Percentiles rank a stretch among this genome's conserved stretches.
These are phyloP conservation scores for Andrena haemorrhoa DNA, from an alignment of 2,888 invertebrate species.

Conservation along the genomic window DNA sequence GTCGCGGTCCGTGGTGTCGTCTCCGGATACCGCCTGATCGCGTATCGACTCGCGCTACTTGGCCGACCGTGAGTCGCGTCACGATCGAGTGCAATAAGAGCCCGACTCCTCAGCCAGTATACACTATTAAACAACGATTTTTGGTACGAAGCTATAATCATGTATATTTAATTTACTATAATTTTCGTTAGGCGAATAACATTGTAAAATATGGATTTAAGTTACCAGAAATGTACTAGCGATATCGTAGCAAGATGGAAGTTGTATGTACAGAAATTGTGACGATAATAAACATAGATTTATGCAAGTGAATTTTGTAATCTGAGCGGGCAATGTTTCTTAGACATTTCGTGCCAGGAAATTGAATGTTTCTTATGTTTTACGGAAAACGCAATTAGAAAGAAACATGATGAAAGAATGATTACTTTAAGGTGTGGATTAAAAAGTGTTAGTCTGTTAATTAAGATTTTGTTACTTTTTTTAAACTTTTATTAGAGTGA, in stretches of 20 bases:
- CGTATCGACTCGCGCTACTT: constrained; percentile 58
- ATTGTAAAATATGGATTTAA: constrained; percentile 43
- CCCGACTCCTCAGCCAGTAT: not conserved
- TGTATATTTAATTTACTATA: constrained; percentile 13
- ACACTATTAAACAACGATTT: constrained; percentile 14
- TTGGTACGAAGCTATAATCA: not conserved
- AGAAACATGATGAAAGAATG: too few species aligned
- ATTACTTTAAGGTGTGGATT: too few species aligned
- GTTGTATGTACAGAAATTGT: constrained; percentile 58
- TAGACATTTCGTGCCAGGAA: too few species aligned
- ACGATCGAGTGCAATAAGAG: constrained; percentile 48
- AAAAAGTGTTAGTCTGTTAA: too few species aligned
- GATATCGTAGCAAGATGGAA: constrained; percentile 2
- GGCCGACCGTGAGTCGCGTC: constrained; percentile 39
- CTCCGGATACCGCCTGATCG: constrained; percentile 66
- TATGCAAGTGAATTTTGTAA: constrained; percentile 10
- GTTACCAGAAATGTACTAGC: constrained; percentile 27
- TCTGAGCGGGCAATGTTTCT: too few species aligned
- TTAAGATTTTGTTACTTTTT: too few species aligned
- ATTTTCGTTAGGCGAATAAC: constrained; percentile 1
- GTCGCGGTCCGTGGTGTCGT: constrained; percentile 68
- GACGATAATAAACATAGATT: constrained; percentile 48
- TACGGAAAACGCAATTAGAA: too few species aligned
- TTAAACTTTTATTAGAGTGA: too few species aligned
- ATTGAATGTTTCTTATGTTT: too few species aligned